Evolutionary conservation across 2,113 vertebrate genomes (phyloP).

Genomic region (Sisor rabdophorus): DNA sequence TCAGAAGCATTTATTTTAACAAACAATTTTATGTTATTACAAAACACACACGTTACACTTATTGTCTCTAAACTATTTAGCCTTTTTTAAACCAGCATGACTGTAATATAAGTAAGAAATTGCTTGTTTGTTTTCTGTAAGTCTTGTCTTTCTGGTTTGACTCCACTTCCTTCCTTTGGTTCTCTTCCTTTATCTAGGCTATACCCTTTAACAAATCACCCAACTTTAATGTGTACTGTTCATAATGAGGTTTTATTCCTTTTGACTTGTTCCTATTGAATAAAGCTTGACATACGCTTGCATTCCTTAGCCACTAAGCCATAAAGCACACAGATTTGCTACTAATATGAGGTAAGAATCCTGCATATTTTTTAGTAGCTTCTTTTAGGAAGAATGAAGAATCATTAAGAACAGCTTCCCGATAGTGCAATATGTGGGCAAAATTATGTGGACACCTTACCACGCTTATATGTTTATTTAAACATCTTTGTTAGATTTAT

Average conservation of each 20-base stretch:
- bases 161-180: not conserved
- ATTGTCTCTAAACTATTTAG: not conserved
- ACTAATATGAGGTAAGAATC: no score
- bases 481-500: no score
- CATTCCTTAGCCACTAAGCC: no score
- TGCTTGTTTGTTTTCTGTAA: not conserved
- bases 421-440: no score
- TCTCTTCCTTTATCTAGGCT: not conserved
- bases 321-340: no score
- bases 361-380: no score
- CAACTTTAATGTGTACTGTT: not conserved
- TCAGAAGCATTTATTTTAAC: not conserved
- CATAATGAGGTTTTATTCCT: not conserved
- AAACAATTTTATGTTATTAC: not conserved
- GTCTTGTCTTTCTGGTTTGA: constrained; percentile 5
- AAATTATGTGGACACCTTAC: no score
- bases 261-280: not conserved
- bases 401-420: no score
- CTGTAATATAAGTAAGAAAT: not conserved
- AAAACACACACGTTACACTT: not conserved
- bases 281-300: not conserved
- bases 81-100: not conserved
- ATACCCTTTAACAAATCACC: not conserved
- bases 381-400: no score
- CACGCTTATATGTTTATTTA: no score